Percentiles rank a stretch among this genome's conserved stretches.
These are phyloP conservation scores for Oncorhynchus kisutch DNA, from an alignment of 2,113 vertebrate genomes.

Conservation along the genomic window DNA sequence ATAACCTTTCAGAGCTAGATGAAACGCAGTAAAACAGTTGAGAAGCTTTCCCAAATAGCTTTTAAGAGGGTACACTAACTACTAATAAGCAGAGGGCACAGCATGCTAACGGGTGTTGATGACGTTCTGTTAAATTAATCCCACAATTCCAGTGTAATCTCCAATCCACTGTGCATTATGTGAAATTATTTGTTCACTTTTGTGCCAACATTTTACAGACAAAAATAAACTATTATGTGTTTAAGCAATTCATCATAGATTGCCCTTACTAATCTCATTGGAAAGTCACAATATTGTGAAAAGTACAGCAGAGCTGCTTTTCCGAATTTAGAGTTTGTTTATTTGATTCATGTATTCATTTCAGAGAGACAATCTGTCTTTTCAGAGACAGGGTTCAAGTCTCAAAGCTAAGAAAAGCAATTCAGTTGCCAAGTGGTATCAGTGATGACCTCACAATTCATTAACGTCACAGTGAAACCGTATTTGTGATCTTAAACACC, in stretches of 20 bases:
- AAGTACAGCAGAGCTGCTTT: background rate
- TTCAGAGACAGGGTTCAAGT: constrained; percentile 49
- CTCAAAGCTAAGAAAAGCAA: constrained; percentile 58
- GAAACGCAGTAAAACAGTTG: constrained; percentile 38
- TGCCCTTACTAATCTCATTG: constrained; percentile 35
- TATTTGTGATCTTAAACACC: constrained; percentile 28
- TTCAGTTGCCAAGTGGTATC: constrained; percentile 49
- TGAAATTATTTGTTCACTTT: constrained; percentile 7
- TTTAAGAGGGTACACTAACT: constrained; percentile 19
- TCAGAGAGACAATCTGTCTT: constrained; percentile 37
- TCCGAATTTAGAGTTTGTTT: constrained; percentile 45
- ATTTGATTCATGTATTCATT: constrained; percentile 47
- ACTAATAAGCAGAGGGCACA: constrained; percentile 29
- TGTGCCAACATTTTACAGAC: constrained; percentile 2
- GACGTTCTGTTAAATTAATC: constrained; percentile 38
- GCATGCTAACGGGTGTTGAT: constrained; percentile 13
- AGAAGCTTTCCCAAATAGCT: background rate
- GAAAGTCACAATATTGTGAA: constrained; percentile 27
- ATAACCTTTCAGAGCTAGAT: constrained; percentile 35
- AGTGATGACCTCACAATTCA: constrained; percentile 27
- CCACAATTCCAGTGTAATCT: constrained; percentile 25
- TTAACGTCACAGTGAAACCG: constrained; percentile 35
- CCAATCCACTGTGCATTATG: constrained; percentile 29
- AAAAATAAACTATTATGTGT: constrained; percentile 37
- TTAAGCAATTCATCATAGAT: constrained; percentile 31